Percentiles rank a stretch among this genome's conserved stretches.
phyloP scores from a whole-genome alignment of 1,140 invertebrate genomes.

The Coboldia fuscipes region DNA sequence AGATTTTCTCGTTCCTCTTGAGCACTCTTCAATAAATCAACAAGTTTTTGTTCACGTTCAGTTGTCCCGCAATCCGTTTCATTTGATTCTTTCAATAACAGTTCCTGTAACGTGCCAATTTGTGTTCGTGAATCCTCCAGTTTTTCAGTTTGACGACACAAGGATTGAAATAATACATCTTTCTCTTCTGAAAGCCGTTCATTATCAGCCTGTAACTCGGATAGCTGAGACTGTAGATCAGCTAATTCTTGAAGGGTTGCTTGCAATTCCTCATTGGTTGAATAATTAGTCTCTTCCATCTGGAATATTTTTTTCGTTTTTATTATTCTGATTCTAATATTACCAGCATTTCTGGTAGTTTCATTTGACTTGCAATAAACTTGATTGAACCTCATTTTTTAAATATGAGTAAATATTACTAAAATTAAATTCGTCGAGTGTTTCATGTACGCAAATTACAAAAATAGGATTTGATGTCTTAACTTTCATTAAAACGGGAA shows the following conservation, averaged over 20 bases:
- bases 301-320: no score
- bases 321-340: no score
- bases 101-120: conserved; percentile 44
- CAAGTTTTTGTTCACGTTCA: conserved; percentile 62
- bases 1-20: conserved; percentile 57
- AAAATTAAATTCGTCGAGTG: no score
- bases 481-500: no score
- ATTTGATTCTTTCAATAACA: conserved; percentile 37
- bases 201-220: conserved; percentile 71
- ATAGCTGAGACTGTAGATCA: conserved; percentile 67
- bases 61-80: conserved; percentile 35
- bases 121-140: conserved; percentile 56
- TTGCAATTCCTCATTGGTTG: conserved; percentile 88
- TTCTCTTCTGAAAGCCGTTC: conserved; percentile 73
- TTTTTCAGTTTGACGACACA: conserved; percentile 79
- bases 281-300: conserved; percentile 34
- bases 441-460: no score
- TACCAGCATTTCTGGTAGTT: no score
- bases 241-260: conserved; percentile 82
- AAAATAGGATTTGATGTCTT: no score
- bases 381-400: no score
- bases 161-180: conserved; percentile 67
- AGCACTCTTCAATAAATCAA: conserved; percentile 65
- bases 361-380: no score
- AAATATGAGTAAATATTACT: no score